Evolutionary conservation across 2,888 invertebrate genomes (phyloP), one percentile per base, ranked within the genome.

Genomic region (Brachyopa scutellaris): DNA sequence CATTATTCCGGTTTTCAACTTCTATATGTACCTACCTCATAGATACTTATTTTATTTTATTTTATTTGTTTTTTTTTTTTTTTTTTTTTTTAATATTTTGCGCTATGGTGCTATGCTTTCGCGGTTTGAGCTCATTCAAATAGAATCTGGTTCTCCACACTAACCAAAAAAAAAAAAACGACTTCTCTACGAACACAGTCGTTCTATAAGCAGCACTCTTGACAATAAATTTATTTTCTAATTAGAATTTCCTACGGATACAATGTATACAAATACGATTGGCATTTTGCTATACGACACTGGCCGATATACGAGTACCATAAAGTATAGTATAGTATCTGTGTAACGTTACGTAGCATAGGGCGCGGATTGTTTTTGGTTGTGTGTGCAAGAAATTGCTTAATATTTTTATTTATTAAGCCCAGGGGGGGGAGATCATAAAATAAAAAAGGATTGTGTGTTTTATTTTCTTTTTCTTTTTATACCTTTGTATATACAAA

Each of bases 221-320:
- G 72, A 78, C 72, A 83, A 83, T 83, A 82, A 82, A 82, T 82
- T 82, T 72, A 82, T 67, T 82, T 72, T 82, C 82, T 82, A 72
- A 83, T 83, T 83, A 83, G 78, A 77, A 78, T 83, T 83, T 78
- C 78, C 77, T 72, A 67, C 64, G 59, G 64, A 69, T 53, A 77
- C 76, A 62, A 53, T 74, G 64, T 21, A 69, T 62, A 67, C 21
- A 49, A 74, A 69, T 80, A 51, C 76, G 69, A 76, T 80, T 74
- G 80, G 74, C 62, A 80, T 80, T 80, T 80, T 26, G 59, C 66
- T 73, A 66, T 33, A 64, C 38, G 31, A 42, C 47, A 47, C 26
- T 53, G 47, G 33, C 47, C 55, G 55, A 73, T 47, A 66, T 57
- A 42, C 55, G 38, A 53, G n/a, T n/a, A n/a, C n/a, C n/a, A n/a